A percentile compares a stretch with the other conserved stretches of the same genome.
phyloP scores from a whole-genome alignment of 2,888 invertebrate species.

The Adelphocoris suturalis region DNA sequence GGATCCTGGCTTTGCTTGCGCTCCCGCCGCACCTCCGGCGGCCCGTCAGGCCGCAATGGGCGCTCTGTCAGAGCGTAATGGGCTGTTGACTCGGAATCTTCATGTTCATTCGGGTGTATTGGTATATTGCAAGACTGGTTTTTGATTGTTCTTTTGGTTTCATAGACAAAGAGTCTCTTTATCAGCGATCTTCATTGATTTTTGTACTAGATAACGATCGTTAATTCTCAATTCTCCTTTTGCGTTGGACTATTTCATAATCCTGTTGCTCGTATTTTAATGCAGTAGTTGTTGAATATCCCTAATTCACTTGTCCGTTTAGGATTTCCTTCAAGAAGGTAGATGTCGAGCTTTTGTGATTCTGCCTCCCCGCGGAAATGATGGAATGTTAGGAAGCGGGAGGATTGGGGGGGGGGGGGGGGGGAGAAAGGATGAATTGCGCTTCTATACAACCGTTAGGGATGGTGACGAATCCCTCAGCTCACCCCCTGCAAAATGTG shows the following conservation, averaged over 20 bases:
- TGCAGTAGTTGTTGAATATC: slow-evolving; percentile 36
- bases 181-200: too few species aligned
- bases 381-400: neutral
- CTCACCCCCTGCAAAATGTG: neutral
- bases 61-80: too few species aligned
- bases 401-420: neutral
- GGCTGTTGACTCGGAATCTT: too few species aligned
- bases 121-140: too few species aligned
- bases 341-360: neutral
- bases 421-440: slow-evolving; percentile 17
- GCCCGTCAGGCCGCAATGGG: too few species aligned
- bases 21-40: too few species aligned
- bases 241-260: neutral
- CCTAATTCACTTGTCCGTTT: slow-evolving; percentile 47
- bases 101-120: too few species aligned
- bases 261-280: neutral
- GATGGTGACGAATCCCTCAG: slow-evolving; percentile 19
- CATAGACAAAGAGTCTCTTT: too few species aligned
- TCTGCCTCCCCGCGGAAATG: neutral
- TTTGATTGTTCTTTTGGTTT: too few species aligned
- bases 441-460: slow-evolving; percentile 33
- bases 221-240: neutral
- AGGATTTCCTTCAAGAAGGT: slow-evolving; percentile 5
- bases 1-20: too few species aligned
- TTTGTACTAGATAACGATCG: neutral